Evolutionary conservation across 2,888 invertebrate genomes (phyloP).

Genomic region (Seira musarum): DNA sequence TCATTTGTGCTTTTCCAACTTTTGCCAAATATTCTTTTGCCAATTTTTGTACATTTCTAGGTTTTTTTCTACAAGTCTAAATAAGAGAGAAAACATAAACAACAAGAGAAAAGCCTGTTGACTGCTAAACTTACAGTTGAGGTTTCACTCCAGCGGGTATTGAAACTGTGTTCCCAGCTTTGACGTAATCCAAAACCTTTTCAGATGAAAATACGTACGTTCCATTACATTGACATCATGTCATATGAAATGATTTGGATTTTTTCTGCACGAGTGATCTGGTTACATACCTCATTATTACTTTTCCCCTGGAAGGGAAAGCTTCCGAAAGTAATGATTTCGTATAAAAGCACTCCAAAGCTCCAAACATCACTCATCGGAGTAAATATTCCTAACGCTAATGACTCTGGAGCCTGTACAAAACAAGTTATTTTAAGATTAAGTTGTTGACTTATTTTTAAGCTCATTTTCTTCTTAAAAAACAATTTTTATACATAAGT

Average conservation of each 20-base stretch:
- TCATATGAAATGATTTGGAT: not conserved
- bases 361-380: constrained; percentile 93
- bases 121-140: constrained; percentile 80
- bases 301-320: constrained; percentile 91
- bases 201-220: not conserved
- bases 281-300: constrained; percentile 82
- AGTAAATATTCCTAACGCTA: constrained; percentile 87
- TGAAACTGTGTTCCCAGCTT: constrained; percentile 81
- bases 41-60: no score
- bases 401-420: constrained; percentile 82
- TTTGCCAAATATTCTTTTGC: no score
- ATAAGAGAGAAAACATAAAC: no score
- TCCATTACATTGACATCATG: not conserved
- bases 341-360: constrained; percentile 87
- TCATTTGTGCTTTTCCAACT: no score
- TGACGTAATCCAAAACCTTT: constrained; percentile 80
- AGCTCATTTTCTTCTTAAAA: no score
- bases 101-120: no score
- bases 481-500: no score
- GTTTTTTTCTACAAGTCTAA: no score
- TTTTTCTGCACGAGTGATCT: not conserved
- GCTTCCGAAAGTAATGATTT: constrained; percentile 90
- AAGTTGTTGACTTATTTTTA: no score
- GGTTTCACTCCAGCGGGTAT: constrained; percentile 86
- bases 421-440: no score